Percentiles rank a stretch among this genome's conserved stretches.
These are phyloP conservation scores for Ecdyonurus torrentis DNA, from an alignment of 2,888 invertebrate genomes.

Conservation along the genomic window DNA sequence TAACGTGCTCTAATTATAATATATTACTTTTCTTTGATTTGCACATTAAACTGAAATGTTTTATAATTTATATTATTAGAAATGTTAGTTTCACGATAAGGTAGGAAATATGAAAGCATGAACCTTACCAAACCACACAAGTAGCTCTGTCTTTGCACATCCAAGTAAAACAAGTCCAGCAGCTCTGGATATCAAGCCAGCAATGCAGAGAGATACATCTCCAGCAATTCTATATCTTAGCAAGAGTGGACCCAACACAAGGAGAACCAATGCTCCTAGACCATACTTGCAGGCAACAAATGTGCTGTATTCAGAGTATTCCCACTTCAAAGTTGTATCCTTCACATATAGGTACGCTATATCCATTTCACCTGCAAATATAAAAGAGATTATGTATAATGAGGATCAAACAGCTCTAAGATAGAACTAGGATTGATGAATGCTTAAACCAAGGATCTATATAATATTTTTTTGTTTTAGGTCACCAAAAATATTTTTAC, in stretches of 20 bases:
- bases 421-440: no score
- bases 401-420: no score
- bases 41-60: no score
- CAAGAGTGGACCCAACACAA: background rate
- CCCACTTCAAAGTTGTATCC: background rate
- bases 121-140: background rate
- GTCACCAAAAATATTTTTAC: no score
- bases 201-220: background rate
- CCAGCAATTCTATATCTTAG: background rate
- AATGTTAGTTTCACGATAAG: no score
- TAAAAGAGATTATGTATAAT: no score
- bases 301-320: background rate
- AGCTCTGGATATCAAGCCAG: background rate
- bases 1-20: no score
- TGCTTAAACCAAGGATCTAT: no score
- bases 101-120: no score
- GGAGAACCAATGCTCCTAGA: background rate
- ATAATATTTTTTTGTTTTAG: no score
- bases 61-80: no score
- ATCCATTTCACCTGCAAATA: background rate
- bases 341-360: background rate
- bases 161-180: background rate
- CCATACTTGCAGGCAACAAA: background rate
- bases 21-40: no score
- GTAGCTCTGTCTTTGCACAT: background rate